Evolutionary conservation across 2,797 vertebrate species (phyloP), one percentile per base, ranked within the genome.

Genomic region (Oophaga sylvatica): DNA sequence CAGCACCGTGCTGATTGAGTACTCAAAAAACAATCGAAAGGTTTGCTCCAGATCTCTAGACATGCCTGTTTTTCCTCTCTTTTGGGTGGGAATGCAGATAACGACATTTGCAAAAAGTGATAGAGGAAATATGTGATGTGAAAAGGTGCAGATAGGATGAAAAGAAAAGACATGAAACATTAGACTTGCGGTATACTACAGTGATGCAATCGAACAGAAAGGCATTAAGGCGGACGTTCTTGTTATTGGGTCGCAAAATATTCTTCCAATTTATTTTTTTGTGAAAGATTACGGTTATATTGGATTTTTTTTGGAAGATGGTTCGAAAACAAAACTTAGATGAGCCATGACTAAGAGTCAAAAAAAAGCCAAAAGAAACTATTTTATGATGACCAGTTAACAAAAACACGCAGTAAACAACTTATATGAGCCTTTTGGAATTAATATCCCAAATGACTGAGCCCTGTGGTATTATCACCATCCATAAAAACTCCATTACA

Each of bases 51-150:
- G 71, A 76, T 63, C 83, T 76, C 83, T 84, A 76, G 83, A 84
- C 83, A 12, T 76, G 83, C 83, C 71, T 76, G 71, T 84, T 84
- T 84, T 84, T 84, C 83, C 83, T 84, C 70, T 84, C 59, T 76
- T 83, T 84, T 76, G 83, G 83, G 83, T 84, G 83, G 71, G 83
- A 84, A 84, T 63, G 71, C 59, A 84, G 83, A 84, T 84, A 84
- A 76, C 56, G 22, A 41, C 31, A 45, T 84, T 84, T 84, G 76
- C 59, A 84, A 73, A 53, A 84, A 76, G 70, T 84, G 83, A 84
- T 84, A 84, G 83, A 84, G 71, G 71, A 84, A 76, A 76, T 76
- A 75, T 75, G 57, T 84, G 70, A 75, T 62, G 70, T 84, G 82
- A 62, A 75, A 75, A 75, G 65, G 65, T 70, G 67, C 63, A 68